Percentiles rank a stretch among this genome's conserved stretches.
These are phyloP conservation scores for Limnephilus marmoratus DNA, from an alignment of 2,888 invertebrate genomes.

Conservation along the genomic window DNA sequence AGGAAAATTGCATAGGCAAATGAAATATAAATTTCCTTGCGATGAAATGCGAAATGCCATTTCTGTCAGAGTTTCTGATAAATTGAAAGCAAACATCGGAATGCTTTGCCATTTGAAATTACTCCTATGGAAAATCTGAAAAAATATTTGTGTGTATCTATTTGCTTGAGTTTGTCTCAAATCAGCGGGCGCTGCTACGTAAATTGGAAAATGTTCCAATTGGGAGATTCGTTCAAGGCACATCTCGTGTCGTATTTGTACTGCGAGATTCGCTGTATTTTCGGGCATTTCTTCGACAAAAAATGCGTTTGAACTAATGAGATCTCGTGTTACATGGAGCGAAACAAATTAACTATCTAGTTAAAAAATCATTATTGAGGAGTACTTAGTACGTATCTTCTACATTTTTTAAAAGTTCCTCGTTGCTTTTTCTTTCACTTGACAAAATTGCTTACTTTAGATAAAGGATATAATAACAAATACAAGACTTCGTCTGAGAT, in stretches of 20 bases:
- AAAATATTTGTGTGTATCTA: constrained; percentile 34
- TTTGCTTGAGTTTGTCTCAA: constrained; percentile 28
- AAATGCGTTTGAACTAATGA: neutral
- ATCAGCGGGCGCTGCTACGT: constrained; percentile 6
- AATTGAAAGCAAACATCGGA: constrained; percentile 48
- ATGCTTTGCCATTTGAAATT: constrained; percentile 37
- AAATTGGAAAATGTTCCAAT: constrained; percentile 37
- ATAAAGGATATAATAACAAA: no score
- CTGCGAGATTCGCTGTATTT: neutral
- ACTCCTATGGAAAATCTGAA: constrained; percentile 21
- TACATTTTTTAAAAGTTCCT: no score
- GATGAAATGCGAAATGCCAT: constrained; percentile 28
- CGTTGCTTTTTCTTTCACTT: no score
- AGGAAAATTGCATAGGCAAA: constrained; percentile 45
- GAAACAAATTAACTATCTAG: neutral
- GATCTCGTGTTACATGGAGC: neutral
- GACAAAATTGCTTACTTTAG: no score
- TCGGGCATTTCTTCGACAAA: neutral
- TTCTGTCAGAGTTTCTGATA: constrained; percentile 44
- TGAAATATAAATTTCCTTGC: constrained; percentile 6
- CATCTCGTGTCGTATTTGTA: neutral
- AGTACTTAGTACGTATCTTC: no score
- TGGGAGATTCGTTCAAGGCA: constrained; percentile 3
- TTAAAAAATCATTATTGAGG: no score
- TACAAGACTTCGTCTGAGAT: no score